These are phyloP conservation scores for Bombus pyrosoma DNA, from an alignment of 1,140 invertebrate genomes.

Conservation along the genomic window DNA sequence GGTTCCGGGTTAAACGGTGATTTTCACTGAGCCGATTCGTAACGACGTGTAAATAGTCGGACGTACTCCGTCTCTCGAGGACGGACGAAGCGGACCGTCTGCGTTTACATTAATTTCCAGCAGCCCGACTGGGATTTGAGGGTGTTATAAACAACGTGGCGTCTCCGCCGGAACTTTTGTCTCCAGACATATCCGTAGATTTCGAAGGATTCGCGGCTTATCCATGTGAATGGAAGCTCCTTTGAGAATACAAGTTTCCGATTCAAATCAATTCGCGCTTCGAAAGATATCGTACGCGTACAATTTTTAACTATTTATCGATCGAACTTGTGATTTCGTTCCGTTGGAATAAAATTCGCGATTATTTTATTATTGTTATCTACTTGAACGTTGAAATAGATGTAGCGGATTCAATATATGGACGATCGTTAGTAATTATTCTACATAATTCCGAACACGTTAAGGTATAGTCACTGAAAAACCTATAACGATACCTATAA, in stretches of 20 bases:
- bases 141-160: constrained; percentile 28
- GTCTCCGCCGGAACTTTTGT: not conserved
- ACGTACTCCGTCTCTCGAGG: not conserved
- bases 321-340: no score
- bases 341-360: no score
- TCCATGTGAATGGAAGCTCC: not conserved
- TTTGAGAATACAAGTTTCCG: not conserved
- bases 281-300: no score
- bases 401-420: no score
- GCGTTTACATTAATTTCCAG: constrained; percentile 44
- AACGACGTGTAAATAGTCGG: constrained; percentile 37
- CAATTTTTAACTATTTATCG: no score
- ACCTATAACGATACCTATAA: no score
- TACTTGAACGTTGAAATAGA: no score
- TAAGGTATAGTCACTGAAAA: no score
- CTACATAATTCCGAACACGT: no score
- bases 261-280: not conserved
- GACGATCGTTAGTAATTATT: no score
- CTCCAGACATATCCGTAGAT: not conserved
- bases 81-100: constrained; percentile 5
- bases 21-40: constrained; percentile 47
- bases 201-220: not conserved
- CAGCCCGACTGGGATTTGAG: not conserved
- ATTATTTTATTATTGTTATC: not conserved
- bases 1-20: constrained; percentile 46